Evolutionary conservation across 92 coral and sea anemone genomes (phyloP), one percentile per base, ranked within the genome.

Genomic region (Hydrozoanthus gracilis): DNA sequence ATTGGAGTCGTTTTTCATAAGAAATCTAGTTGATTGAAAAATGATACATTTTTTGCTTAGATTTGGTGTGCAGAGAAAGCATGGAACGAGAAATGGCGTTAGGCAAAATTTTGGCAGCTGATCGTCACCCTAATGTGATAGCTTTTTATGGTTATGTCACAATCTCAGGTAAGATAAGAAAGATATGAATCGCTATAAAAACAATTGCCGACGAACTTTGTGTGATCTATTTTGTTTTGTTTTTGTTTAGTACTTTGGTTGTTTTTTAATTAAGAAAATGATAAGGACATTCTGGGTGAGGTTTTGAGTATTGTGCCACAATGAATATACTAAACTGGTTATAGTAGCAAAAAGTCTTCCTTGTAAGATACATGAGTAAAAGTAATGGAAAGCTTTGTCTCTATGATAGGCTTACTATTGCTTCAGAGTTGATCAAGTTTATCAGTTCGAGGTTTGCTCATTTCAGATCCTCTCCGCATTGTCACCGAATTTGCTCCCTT

Each of bases 51-150:
- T 7, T 54, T 54, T 12, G 8, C 60, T 54, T 45, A 69, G 73
- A 69, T 35, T 14, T 35, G 27, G 44, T 69, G 14, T 69, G 73
- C 73, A 69, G 44, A 39, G 73, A 69, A 39, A 69, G 73, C 15
- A 8, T 69, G 73, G 73, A 69, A 39, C 73, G 35, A 35, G 73
- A 69, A 39, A 69, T 69, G 12, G 44, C 11, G 45, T 69, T 69
- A 39, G 73, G 73, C 44, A 69, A 11, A 39, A 35, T 4, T 5
- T 39, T 69, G 8, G 69, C 69, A n/a, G 69, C 69, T 64, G 69
- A 64, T 64, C 35, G 20, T 64, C 69, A 64, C 7, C 69, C 35
- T 64, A 64, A 64, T 64, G 69, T 64, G 20, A 64, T 64, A 64
- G 69, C 69, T 5, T 13, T 64, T 35, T 64, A 64, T 35, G 69